Evolutionary conservation across 2,113 vertebrate genomes (phyloP).

Genomic region (Odontophorus gujanensis): DNA sequence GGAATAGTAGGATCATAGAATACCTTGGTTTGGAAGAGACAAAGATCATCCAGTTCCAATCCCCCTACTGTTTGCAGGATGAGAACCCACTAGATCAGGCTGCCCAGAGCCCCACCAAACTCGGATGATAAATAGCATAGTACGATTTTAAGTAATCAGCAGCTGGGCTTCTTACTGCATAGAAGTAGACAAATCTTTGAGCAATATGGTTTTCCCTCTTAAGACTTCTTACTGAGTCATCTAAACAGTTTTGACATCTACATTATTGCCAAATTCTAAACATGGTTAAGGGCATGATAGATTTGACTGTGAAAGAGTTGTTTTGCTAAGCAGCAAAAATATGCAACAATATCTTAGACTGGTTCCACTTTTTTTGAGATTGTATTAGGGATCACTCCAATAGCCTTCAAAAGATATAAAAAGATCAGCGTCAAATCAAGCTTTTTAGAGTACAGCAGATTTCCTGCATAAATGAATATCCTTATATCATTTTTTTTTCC

Average conservation of each 20-base stretch:
- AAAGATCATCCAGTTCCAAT: too few species aligned
- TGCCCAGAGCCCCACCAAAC: too few species aligned
- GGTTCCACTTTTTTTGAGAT: not conserved
- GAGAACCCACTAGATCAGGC: too few species aligned
- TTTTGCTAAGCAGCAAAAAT: not conserved
- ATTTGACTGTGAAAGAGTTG: not conserved
- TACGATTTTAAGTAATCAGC: too few species aligned
- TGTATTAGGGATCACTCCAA: not conserved
- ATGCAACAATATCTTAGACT: not conserved
- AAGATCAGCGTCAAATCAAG: not conserved
- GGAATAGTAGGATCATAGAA: too few species aligned
- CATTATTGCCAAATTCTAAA: not conserved
- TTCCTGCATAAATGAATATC: not conserved
- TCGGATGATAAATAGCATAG: too few species aligned
- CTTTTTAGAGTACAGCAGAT: not conserved
- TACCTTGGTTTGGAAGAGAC: too few species aligned
- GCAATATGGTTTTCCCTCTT: not conserved
- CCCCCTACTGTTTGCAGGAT: too few species aligned
- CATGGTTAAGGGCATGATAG: not conserved
- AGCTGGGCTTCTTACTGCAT: too few species aligned
- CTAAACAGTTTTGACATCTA: not conserved
- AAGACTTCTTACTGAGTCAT: not conserved
- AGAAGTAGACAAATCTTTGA: too few species aligned
- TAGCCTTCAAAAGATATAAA: not conserved
- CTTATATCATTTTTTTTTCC: not conserved